These are phyloP conservation scores for Phortica magna DNA, from an alignment of 2,888 invertebrate genomes.

Conservation along the genomic window DNA sequence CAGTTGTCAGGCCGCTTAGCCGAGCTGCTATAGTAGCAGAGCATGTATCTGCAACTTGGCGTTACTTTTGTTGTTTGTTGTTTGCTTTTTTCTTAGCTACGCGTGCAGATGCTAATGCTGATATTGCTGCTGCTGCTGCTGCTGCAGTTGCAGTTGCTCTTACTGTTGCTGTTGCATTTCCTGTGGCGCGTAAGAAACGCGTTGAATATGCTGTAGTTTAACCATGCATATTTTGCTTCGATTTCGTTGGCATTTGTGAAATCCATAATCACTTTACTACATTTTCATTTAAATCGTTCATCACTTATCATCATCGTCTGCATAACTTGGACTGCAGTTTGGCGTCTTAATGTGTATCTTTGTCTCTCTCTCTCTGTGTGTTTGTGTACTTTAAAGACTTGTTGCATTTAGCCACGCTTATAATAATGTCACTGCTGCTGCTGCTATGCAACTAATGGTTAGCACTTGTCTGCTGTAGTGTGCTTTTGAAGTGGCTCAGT, in stretches of 20 bases:
- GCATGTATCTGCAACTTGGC: conserved; percentile 8
- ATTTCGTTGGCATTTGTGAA: conserved; percentile 29
- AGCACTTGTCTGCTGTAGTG: not conserved
- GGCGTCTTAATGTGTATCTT: too few relatives aligned
- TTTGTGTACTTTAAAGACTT: too few relatives aligned
- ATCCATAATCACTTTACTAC: conserved; percentile 37
- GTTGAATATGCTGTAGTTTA: conserved; percentile 9
- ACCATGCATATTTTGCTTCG: not conserved
- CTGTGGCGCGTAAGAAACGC: conserved; percentile 22
- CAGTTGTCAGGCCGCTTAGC: not conserved
- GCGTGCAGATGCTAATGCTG: not conserved
- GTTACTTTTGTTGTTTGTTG: not conserved
- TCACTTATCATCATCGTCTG: not conserved
- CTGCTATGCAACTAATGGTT: not conserved
- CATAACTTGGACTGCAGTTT: too few relatives aligned
- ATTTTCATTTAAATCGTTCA: conserved; percentile 33
- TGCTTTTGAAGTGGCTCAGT: not conserved
- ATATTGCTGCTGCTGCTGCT: not conserved
- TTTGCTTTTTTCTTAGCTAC: not conserved
- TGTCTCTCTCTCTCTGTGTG: too few relatives aligned
- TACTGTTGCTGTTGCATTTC: conserved; percentile 31
- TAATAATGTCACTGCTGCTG: too few relatives aligned
- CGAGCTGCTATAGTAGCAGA: not conserved
- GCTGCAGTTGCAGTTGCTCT: not conserved
- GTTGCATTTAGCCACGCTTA: too few relatives aligned